Conservation (phyloP, 2,797 vertebrate species). For the Scomberomorus guttatus region DNA sequence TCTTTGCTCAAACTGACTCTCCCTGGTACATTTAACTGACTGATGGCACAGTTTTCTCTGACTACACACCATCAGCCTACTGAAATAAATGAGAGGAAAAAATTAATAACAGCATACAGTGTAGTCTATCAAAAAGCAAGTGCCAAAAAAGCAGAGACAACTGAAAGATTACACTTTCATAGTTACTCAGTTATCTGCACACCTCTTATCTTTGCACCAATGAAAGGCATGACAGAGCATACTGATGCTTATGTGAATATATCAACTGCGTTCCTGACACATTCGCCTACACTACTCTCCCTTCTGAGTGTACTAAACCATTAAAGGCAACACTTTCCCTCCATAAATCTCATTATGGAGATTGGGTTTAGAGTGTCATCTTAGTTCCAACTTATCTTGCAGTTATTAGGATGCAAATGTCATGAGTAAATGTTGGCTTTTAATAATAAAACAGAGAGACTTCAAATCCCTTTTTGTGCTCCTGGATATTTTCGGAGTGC, state of each 20-base stretch:
- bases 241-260: slow-evolving; percentile 74
- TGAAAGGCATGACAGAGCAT: slow-evolving; percentile 69
- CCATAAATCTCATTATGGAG: slow-evolving; percentile 78
- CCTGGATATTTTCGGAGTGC: slow-evolving; percentile 77
- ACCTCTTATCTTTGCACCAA: slow-evolving; percentile 65
- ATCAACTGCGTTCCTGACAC: slow-evolving; percentile 64
- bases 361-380: slow-evolving; percentile 74
- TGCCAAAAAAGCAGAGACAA: slow-evolving; percentile 55
- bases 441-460: slow-evolving; percentile 78
- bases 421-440: slow-evolving; percentile 80
- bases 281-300: slow-evolving; percentile 65
- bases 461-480: slow-evolving; percentile 71
- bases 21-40: slow-evolving; percentile 72
- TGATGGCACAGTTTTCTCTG: slow-evolving; percentile 56
- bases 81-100: slow-evolving; percentile 61
- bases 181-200: slow-evolving; percentile 60
- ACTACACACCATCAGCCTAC: slow-evolving; percentile 53
- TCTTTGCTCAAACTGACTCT: slow-evolving; percentile 56
- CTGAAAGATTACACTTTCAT: slow-evolving; percentile 65
- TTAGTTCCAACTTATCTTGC: slow-evolving; percentile 71
- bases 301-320: slow-evolving; percentile 61
- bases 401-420: slow-evolving; percentile 81
- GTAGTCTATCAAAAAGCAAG: slow-evolving; percentile 49
- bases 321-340: slow-evolving; percentile 66
- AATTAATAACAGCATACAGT: slow-evolving; percentile 53